phyloP scores from a whole-genome alignment of 1,140 invertebrate species.

The Tigriopus japonicus region DNA sequence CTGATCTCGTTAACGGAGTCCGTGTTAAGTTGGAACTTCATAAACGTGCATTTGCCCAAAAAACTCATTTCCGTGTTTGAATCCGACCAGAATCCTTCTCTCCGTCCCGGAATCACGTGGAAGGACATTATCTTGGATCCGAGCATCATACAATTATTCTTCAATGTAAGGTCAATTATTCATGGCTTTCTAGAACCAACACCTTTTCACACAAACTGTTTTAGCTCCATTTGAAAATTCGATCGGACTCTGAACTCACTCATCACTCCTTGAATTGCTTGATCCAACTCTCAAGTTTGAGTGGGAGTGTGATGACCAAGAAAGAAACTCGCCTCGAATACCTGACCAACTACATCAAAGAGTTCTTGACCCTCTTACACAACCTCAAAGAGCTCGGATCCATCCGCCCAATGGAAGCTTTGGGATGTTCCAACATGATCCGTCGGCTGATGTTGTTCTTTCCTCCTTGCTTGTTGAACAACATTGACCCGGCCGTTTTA shows the following conservation, averaged over 20 bases:
- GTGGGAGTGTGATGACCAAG: slow-evolving; percentile 41
- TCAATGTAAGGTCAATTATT: slow-evolving; percentile 40
- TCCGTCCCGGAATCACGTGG: slow-evolving; percentile 44
- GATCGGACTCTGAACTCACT: slow-evolving; percentile 46
- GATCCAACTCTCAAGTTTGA: slow-evolving; percentile 55
- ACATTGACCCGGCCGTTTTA: slow-evolving; percentile 27
- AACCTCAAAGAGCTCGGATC: neutral
- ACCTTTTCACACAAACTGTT: slow-evolving; percentile 20
- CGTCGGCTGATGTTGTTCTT: slow-evolving; percentile 38
- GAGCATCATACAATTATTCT: slow-evolving; percentile 50
- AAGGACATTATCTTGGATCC: slow-evolving; percentile 51
- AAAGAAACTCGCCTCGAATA: slow-evolving; percentile 43
- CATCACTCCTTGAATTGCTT: slow-evolving; percentile 57
- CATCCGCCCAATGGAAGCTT: slow-evolving; percentile 24
- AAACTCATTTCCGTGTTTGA: slow-evolving; percentile 47
- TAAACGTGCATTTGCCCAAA: slow-evolving; percentile 40
- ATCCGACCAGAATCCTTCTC: slow-evolving; percentile 39
- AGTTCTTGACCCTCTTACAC: slow-evolving; percentile 41
- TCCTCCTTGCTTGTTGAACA: slow-evolving; percentile 25
- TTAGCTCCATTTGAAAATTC: slow-evolving; percentile 56
- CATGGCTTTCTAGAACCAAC: neutral
- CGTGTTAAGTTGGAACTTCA: slow-evolving; percentile 52
- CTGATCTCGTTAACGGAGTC: slow-evolving; percentile 49
- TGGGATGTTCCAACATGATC: slow-evolving; percentile 30
- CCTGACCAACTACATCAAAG: slow-evolving; percentile 44